These are phyloP conservation scores for Trissolcus basalis DNA, from an alignment of 1,140 invertebrate species.

Conservation along the genomic window DNA sequence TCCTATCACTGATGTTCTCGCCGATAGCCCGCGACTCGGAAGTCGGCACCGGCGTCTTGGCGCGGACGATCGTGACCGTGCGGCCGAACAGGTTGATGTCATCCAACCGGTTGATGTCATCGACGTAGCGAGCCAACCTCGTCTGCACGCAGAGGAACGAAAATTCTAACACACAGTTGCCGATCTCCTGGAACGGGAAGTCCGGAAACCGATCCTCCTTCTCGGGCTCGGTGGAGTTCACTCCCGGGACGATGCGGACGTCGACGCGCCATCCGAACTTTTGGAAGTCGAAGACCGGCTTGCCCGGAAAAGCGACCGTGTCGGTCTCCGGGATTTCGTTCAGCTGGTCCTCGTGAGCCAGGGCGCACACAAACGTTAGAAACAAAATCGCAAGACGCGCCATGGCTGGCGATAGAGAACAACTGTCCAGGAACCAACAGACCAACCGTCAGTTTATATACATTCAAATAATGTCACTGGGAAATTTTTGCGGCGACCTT, in stretches of 20 bases:
- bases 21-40: conserved; percentile 52
- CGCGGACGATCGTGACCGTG: conserved; percentile 76
- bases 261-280: conserved; percentile 68
- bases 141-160: conserved; percentile 77
- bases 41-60: conserved; percentile 24
- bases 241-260: conserved; percentile 62
- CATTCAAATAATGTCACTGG: conserved; percentile 68
- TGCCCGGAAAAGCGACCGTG: conserved; percentile 36
- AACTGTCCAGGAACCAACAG: conserved; percentile 39
- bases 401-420: conserved; percentile 36
- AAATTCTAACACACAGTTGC: conserved; percentile 69
- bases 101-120: conserved; percentile 72
- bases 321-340: conserved; percentile 26
- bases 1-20: conserved; percentile 68
- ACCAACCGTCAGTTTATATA: conserved; percentile 67
- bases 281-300: conserved; percentile 65
- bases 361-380: conserved; percentile 14
- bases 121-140: conserved; percentile 75
- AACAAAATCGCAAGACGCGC: conserved; percentile 8
- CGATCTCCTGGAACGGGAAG: conserved; percentile 67
- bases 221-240: conserved; percentile 50
- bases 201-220: conserved; percentile 66
- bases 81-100: conserved; percentile 76
- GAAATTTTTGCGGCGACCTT: conserved; percentile 62
- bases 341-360: conserved; percentile 9